Evolutionary conservation across 2,797 vertebrate genomes (phyloP), one percentile per base, ranked within the genome.

Genomic region (Danionella dracula): DNA sequence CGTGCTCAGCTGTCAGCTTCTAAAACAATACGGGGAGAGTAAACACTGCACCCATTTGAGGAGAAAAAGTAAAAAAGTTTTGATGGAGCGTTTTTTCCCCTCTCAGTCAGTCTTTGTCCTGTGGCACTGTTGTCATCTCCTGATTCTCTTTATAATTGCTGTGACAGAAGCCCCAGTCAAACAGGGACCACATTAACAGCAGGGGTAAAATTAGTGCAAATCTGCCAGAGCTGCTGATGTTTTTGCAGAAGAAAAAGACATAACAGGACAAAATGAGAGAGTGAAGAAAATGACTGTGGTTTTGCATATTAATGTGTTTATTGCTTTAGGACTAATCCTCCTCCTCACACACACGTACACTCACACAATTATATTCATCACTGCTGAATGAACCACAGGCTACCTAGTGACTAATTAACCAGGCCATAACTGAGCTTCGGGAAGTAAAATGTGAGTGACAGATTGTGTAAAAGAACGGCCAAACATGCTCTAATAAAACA

Each of bases 191-290:
- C 80, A 82, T 87, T 84, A 86, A 78, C 80, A 71, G 70, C 53
- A 40, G 55, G 75, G 77, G 48, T 78, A 75, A 82, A 83, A 84
- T 86, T 81, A 84, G 81, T 72, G 67, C 69, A 74, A 72, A 79
- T 72, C 75, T 75, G 13, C 20, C 19, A 45, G 34, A 34, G 23
- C 31, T 46, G 62, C 46, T 16, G 49, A 23, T 38, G 46, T 60
- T 46, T 31, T 46, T 53, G 17, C 42, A 27, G 31, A 27, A 27
- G 23, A 3, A 27, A 27, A 27, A 3, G 6, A 27, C 23, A 27
- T 3, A 27, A 27, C 3, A 27, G 6, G 6, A 27, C 23, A 27
- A 27, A 27, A 19, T 44, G 35, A 29, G 55, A 49, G 10, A 21
- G 12, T 34, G 17, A 34, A 59, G 17, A 13, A 60, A 23, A 35